phyloP scores from a whole-genome alignment of 37 sponge, comb jelly and placozoan genomes.

The Mnemiopsis leidyi region DNA sequence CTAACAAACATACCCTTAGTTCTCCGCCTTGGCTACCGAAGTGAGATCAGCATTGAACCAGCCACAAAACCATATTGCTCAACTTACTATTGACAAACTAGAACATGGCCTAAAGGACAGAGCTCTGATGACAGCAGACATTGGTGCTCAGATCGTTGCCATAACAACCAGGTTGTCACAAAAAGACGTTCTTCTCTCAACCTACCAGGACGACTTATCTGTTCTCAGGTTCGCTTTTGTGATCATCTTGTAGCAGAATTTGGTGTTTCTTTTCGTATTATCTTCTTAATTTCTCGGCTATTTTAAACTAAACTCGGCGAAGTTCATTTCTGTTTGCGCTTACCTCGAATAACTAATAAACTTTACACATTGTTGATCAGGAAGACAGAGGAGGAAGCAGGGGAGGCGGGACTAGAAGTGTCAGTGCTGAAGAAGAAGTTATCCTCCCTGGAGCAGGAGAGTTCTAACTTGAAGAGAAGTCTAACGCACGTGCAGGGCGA shows the following conservation, averaged over 20 bases:
- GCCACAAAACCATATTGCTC: constrained; percentile 33
- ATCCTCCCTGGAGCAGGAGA: constrained; percentile 33
- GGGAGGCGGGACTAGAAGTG: background rate
- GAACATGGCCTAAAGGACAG: constrained; percentile 48
- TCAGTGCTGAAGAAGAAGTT: constrained; percentile 32
- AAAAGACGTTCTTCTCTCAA: background rate
- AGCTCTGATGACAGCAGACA: constrained; percentile 45
- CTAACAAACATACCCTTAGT: background rate
- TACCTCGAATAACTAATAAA: too few relatives aligned
- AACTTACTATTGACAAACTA: background rate
- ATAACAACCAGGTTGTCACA: constrained; percentile 34
- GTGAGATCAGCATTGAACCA: constrained; percentile 25
- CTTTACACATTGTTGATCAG: too few relatives aligned
- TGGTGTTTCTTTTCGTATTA: too few relatives aligned
- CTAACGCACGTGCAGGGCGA: background rate
- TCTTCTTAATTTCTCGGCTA: too few relatives aligned
- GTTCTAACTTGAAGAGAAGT: background rate
- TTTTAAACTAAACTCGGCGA: too few relatives aligned
- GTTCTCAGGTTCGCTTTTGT: too few relatives aligned
- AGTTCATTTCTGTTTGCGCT: too few relatives aligned
- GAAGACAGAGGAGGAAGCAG: background rate
- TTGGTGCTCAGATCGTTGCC: constrained; percentile 10
- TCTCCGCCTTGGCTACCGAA: constrained; percentile 40
- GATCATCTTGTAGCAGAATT: too few relatives aligned
- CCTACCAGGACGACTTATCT: constrained; percentile 17